A percentile compares a stretch with the other conserved stretches of the same genome.
Evolutionary conservation across 2,113 vertebrate species (phyloP).

Genomic region (Cynocephalus volans): DNA sequence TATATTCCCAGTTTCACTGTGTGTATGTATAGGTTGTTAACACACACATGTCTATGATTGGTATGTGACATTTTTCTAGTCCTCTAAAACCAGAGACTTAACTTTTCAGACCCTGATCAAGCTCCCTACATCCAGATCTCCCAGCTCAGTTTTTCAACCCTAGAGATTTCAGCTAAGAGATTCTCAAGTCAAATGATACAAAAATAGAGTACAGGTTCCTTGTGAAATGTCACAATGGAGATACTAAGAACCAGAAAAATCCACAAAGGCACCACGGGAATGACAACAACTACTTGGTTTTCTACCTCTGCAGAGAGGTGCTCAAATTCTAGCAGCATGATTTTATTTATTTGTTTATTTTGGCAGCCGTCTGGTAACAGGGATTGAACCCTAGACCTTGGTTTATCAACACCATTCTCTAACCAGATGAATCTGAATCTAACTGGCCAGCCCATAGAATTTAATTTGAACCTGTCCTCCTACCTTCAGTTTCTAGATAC

Average conservation of each 20-base stretch:
- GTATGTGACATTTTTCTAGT: slow-evolving; percentile 37
- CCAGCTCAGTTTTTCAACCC: slow-evolving; percentile 42
- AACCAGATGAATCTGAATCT: too few species aligned
- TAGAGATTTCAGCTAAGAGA: slow-evolving; percentile 34
- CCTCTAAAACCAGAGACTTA: slow-evolving; percentile 13
- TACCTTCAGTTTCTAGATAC: slow-evolving; percentile 48
- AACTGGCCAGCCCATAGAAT: not conserved
- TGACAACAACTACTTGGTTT: not conserved
- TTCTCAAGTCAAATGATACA: slow-evolving; percentile 58
- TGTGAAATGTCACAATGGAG: not conserved
- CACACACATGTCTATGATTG: not conserved
- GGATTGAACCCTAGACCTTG: too few species aligned
- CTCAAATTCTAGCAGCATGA: too few species aligned
- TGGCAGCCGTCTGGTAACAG: too few species aligned
- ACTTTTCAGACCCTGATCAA: slow-evolving; percentile 1
- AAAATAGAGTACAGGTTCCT: slow-evolving; percentile 36
- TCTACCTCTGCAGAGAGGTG: too few species aligned
- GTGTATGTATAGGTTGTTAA: not conserved
- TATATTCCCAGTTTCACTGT: not conserved
- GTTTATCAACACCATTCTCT: too few species aligned
- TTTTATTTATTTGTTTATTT: too few species aligned
- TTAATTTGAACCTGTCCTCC: slow-evolving; percentile 29
- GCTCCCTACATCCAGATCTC: slow-evolving; percentile 14
- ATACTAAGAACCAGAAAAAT: slow-evolving; percentile 55
- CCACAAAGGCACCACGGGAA: not conserved